Evolutionary conservation across 2,113 vertebrate genomes (phyloP).

Genomic region (Nibea coibor): DNA sequence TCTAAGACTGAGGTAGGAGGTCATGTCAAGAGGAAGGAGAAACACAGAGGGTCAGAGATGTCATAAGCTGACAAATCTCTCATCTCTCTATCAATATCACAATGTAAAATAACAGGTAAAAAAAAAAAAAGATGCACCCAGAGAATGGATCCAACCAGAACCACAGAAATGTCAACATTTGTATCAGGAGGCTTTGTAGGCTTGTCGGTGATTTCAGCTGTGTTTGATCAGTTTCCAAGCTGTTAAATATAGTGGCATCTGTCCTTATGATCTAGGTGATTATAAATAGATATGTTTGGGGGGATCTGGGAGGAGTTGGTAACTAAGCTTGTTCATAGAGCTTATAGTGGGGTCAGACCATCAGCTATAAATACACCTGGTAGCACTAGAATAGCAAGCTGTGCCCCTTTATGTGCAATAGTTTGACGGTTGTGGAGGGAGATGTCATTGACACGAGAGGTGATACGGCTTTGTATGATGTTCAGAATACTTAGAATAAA

Average conservation of each 20-base stretch:
- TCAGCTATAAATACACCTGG: conserved; percentile 73
- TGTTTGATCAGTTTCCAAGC: conserved; percentile 59
- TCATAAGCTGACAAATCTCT: background rate
- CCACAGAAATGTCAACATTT: conserved; percentile 47
- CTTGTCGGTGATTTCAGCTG: conserved; percentile 54
- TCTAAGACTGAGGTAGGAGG: conserved; percentile 78
- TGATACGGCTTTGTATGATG: conserved; percentile 45
- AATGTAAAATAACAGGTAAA: conserved; percentile 24
- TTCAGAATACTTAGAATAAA: conserved; percentile 54
- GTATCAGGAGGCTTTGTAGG: conserved; percentile 53
- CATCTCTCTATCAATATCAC: background rate
- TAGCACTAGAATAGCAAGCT: conserved; percentile 71
- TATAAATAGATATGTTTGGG: conserved; percentile 77
- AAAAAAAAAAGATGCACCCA: conserved; percentile 19
- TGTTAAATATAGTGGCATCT: conserved; percentile 54
- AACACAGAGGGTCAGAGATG: background rate
- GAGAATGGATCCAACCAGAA: conserved; percentile 22
- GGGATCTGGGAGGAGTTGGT: conserved; percentile 55
- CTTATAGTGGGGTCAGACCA: conserved; percentile 71
- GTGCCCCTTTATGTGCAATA: conserved; percentile 75
- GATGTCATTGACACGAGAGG: conserved; percentile 45
- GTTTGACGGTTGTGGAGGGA: conserved; percentile 41
- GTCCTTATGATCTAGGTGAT: conserved; percentile 49
- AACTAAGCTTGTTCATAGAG: conserved; percentile 70
- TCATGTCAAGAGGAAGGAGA: background rate